phyloP scores from a whole-genome alignment of 2,797 vertebrate genomes.

The Pipistrellus nathusii region DNA sequence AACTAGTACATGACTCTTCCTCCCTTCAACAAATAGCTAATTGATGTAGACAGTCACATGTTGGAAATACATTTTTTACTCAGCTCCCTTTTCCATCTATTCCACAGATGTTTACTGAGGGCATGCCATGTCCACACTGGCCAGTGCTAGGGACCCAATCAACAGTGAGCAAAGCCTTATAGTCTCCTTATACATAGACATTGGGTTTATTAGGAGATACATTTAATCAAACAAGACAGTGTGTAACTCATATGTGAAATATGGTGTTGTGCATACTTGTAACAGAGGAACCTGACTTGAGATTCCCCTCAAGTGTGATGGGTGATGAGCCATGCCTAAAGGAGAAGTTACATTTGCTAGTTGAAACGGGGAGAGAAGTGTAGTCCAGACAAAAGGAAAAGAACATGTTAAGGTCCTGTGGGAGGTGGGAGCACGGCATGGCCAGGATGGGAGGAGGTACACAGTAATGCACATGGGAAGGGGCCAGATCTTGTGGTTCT shows the following conservation, averaged over 20 bases:
- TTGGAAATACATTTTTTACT: not conserved
- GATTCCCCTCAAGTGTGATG: too few species aligned
- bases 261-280: rapidly evolving
- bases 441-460: too few species aligned
- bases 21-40: not conserved
- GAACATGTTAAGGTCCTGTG: not conserved
- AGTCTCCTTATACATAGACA: not conserved
- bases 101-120: not conserved
- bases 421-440: not conserved
- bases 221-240: not conserved
- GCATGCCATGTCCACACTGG: not conserved
- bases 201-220: not conserved
- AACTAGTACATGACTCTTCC: not conserved
- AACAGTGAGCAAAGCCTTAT: not conserved
- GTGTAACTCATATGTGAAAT: not conserved
- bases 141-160: not conserved
- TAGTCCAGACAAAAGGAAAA: not conserved
- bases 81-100: not conserved
- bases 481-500: not conserved
- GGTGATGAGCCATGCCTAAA: not conserved
- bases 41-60: not conserved
- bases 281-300: not conserved
- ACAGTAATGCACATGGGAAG: rapidly evolving
- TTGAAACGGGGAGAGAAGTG: not conserved
- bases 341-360: not conserved